These are phyloP conservation scores for Saturnia japonica DNA, from an alignment of 2,888 invertebrate species.

Conservation along the genomic window DNA sequence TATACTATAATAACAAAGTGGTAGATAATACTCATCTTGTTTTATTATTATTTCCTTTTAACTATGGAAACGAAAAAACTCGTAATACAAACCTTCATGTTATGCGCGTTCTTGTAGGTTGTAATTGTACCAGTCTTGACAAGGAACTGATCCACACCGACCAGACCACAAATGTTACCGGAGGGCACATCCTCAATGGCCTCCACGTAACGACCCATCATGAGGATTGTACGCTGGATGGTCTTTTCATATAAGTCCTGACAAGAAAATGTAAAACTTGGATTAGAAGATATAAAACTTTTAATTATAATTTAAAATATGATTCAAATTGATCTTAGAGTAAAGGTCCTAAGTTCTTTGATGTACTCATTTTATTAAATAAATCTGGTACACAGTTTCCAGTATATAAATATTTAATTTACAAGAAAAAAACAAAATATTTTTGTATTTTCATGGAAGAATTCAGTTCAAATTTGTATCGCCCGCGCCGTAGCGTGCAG, in stretches of 20 bases:
- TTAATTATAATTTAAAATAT: too few relatives aligned
- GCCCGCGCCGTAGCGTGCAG: slow-evolving; percentile 82
- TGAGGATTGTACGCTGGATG: slow-evolving; percentile 99
- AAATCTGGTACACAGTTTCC: too few relatives aligned
- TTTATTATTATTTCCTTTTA: too few relatives aligned
- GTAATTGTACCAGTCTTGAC: slow-evolving; percentile 99
- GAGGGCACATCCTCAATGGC: slow-evolving; percentile 99
- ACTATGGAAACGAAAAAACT: too few relatives aligned
- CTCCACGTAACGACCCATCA: slow-evolving; percentile 99
- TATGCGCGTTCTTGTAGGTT: slow-evolving; percentile 99
- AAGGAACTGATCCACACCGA: slow-evolving; percentile 99
- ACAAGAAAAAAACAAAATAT: not conserved
- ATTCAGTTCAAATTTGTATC: slow-evolving; percentile 62
- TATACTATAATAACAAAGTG: too few relatives aligned
- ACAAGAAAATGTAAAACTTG: not conserved
- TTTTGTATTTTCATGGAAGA: not conserved
- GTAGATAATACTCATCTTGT: too few relatives aligned
- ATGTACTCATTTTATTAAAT: too few relatives aligned
- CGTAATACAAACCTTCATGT: slow-evolving; percentile 87
- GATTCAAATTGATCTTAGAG: too few relatives aligned
- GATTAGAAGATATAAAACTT: too few relatives aligned
- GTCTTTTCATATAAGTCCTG: slow-evolving; percentile 98
- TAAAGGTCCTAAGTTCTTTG: too few relatives aligned
- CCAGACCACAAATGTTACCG: slow-evolving; percentile 99
- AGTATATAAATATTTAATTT: too few relatives aligned